Base-by-base conservation (phyloP, 1,140 invertebrate genomes). In the Pseudomyrmex gracilis region DNA sequence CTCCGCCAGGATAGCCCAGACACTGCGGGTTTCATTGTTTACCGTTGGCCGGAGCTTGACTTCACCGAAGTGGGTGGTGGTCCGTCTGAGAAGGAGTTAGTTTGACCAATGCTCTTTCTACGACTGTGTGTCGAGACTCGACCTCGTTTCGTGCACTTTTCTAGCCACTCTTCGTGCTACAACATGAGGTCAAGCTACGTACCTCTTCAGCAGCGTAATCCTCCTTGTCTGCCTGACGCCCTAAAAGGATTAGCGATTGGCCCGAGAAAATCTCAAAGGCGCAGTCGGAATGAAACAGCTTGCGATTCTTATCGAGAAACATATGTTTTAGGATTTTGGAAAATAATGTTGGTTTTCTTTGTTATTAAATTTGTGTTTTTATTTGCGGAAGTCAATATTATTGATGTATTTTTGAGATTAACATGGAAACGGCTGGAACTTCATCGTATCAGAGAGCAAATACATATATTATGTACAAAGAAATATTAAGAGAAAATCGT, bases 1-100 rank as follows among this genome's bases (percentile, higher is more conserved):
- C 82, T 60, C 82, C 87, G 70, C 76, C 22, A 80, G 82, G 85
- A 13, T 73, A 71, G 68, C 71, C 82, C 73, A 88, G 90, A 91
- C 90, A 92, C 90, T 93, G 88, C 83, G 89, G 90, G 90, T 92
- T 91, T 91, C 90, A 92, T 93, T 93, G 92, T 92, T 92, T 92
- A 92, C 90, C 83, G 83, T 86, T 73, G 85, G 80, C 78, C 67
- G 71, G 80, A 74, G 61, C 83, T 68, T 20, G 85, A 89, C 53
- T 57, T 24, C 22, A 63, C 53, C 17, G 20, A 68, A 20, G 45
- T 47, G 53, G 70, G 55, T 57, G 71, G 83, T 58, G 58, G 86
- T 68, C 53, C 58, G 76, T 76, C 84, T 66, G 67, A 53, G 82
- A 78, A 85, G 85, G 86, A 74, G 82, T 85, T 87, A 80, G 63